Evolutionary conservation across 2,888 invertebrate species (phyloP).

Genomic region (Rosalia funebris): DNA sequence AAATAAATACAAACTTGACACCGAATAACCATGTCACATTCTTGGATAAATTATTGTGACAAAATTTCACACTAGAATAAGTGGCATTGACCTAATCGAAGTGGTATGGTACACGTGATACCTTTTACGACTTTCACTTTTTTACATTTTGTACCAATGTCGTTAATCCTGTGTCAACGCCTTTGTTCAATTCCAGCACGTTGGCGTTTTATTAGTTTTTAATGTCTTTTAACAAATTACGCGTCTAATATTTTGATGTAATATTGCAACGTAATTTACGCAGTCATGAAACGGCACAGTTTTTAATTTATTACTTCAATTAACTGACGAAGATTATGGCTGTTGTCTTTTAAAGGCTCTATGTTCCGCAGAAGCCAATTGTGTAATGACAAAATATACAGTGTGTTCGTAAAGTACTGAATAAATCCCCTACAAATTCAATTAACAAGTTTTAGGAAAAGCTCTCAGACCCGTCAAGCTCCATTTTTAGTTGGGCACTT

Average conservation of each 20-base stretch:
- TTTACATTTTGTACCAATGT: conserved; percentile 12
- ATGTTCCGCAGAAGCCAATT: no score
- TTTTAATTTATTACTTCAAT: background rate
- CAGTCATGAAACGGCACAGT: background rate
- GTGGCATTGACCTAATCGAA: conserved; percentile 18
- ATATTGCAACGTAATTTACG: background rate
- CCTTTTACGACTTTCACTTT: conserved; percentile 19
- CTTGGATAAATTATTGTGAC: conserved; percentile 6
- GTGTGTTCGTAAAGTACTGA: no score
- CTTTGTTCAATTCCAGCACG: background rate
- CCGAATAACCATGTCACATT: conserved; percentile 16
- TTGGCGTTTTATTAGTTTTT: conserved; percentile 10
- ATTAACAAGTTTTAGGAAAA: no score
- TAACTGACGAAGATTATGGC: background rate
- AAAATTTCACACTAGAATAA: conserved; percentile 7
- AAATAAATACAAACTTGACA: conserved; percentile 17
- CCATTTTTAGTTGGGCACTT: no score
- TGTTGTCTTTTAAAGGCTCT: no score
- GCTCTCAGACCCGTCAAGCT: no score
- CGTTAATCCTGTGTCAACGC: conserved; percentile 6
- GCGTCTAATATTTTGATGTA: conserved; percentile 1
- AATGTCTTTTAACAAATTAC: background rate
- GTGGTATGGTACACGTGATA: conserved; percentile 3
- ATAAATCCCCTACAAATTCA: no score
- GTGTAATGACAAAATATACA: no score